Evolutionary conservation across 2,797 vertebrate species (phyloP).

Genomic region (Leptoclinus maculatus): DNA sequence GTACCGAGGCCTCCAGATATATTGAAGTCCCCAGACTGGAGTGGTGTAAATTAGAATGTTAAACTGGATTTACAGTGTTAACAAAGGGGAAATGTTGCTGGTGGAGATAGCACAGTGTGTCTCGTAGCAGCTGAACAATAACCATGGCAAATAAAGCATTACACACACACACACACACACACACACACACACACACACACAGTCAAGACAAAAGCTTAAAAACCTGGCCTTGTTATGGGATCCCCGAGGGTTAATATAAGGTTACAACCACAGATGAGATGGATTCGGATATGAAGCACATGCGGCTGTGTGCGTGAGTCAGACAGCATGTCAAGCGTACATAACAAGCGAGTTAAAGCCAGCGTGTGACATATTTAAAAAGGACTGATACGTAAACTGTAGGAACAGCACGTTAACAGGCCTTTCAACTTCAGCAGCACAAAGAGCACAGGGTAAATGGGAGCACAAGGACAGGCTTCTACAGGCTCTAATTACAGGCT

Average conservation of each 20-base stretch:
- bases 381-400: not conserved
- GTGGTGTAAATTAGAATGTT: conserved; percentile 12
- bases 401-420: not conserved
- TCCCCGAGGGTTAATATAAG: conserved; percentile 49
- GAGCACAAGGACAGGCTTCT: conserved; percentile 52
- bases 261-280: conserved; percentile 58
- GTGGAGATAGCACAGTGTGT: conserved; percentile 1
- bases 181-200: not conserved
- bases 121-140: conserved; percentile 23
- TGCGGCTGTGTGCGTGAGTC: not conserved
- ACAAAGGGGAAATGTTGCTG: not conserved
- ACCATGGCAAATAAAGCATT: conserved; percentile 24
- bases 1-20: not conserved
- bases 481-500: conserved; percentile 54
- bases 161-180: conserved; percentile 12
- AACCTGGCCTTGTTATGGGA: conserved; percentile 57
- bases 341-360: not conserved
- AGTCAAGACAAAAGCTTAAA: conserved; percentile 65
- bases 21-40: conserved; percentile 3
- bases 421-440: conserved; percentile 8
- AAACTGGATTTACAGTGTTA: not conserved
- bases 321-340: not conserved
- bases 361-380: not conserved
- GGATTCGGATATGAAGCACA: conserved; percentile 5
- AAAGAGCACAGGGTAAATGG: conserved; percentile 11